Conservation (phyloP, 2,888 invertebrate species). For the Stenurella melanura region DNA sequence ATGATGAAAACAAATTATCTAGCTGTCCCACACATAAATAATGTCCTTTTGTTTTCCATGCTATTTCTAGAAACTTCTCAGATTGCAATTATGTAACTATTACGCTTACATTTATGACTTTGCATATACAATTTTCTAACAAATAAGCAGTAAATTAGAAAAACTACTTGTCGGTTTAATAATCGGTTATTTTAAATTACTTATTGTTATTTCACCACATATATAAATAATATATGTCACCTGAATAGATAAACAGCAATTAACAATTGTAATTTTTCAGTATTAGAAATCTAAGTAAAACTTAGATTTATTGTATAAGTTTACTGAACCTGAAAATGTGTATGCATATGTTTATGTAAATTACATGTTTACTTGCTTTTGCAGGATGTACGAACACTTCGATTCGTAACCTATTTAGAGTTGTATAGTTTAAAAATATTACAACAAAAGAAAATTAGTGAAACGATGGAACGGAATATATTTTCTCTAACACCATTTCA, state of each 20-base stretch:
- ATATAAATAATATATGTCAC: slow-evolving; percentile 12
- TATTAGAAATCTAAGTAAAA: neutral
- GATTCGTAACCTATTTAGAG: too few species aligned
- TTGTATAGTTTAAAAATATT: too few species aligned
- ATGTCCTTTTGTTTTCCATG: slow-evolving; percentile 34
- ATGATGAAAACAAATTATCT: slow-evolving; percentile 39
- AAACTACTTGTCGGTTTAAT: slow-evolving; percentile 33
- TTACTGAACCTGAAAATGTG: neutral
- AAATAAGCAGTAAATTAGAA: slow-evolving; percentile 36
- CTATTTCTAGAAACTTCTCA: slow-evolving; percentile 32
- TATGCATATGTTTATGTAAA: too few species aligned
- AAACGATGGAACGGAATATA: too few species aligned
- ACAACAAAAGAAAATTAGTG: too few species aligned
- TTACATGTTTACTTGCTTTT: too few species aligned
- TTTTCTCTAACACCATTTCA: too few species aligned
- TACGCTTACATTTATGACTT: slow-evolving; percentile 33
- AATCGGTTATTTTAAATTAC: slow-evolving; percentile 28
- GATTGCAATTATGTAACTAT: slow-evolving; percentile 38
- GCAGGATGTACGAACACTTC: too few species aligned
- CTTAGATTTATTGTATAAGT: neutral
- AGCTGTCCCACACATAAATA: slow-evolving; percentile 33
- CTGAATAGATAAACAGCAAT: slow-evolving; percentile 12
- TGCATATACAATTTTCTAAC: slow-evolving; percentile 32
- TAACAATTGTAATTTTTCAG: neutral
- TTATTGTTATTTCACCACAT: slow-evolving; percentile 37